phyloP scores from a whole-genome alignment of 2,888 invertebrate genomes.

The Drosophila infuscata region DNA sequence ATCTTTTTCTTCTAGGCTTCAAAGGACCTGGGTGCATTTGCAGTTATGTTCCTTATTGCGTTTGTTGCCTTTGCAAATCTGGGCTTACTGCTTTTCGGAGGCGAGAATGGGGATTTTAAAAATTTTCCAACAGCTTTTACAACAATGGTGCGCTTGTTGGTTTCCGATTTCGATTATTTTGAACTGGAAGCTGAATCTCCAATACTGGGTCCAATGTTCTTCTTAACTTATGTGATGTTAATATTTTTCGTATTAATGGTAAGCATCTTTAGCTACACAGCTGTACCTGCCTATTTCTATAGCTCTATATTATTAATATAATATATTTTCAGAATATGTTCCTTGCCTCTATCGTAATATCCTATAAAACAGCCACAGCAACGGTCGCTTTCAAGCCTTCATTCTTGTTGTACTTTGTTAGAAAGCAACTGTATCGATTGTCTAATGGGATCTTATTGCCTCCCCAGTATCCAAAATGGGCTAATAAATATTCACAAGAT shows the following conservation, averaged over 20 bases:
- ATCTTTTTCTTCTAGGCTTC: constrained; percentile 86
- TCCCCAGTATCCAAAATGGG: constrained; percentile 18
- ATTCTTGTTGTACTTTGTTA: constrained; percentile 30
- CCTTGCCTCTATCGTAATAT: constrained; percentile 91
- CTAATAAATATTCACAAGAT: too few species aligned
- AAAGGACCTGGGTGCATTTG: constrained; percentile 89
- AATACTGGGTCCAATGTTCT: constrained; percentile 89
- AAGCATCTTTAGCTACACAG: constrained; percentile 38
- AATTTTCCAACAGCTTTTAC: constrained; percentile 87
- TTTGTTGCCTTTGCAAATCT: constrained; percentile 91
- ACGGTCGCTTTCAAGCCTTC: constrained; percentile 4
- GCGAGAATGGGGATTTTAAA: constrained; percentile 87
- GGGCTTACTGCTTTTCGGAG: constrained; percentile 90
- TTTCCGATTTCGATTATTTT: constrained; percentile 90
- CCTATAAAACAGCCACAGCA: constrained; percentile 87
- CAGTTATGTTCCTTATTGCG: constrained; percentile 90
- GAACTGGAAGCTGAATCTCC: constrained; percentile 88
- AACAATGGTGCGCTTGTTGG: constrained; percentile 89
- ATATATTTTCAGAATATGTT: constrained; percentile 88
- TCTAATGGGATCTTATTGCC: constrained; percentile 8
- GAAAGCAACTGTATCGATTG: constrained; percentile 26
- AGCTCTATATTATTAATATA: background rate
- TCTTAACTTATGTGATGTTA: constrained; percentile 90
- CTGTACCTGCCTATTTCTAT: background rate
- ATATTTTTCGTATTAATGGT: constrained; percentile 91